Evolutionary conservation across 2,797 vertebrate species (phyloP), one percentile per base, ranked within the genome.

Genomic region (Galagoides demidoff): DNA sequence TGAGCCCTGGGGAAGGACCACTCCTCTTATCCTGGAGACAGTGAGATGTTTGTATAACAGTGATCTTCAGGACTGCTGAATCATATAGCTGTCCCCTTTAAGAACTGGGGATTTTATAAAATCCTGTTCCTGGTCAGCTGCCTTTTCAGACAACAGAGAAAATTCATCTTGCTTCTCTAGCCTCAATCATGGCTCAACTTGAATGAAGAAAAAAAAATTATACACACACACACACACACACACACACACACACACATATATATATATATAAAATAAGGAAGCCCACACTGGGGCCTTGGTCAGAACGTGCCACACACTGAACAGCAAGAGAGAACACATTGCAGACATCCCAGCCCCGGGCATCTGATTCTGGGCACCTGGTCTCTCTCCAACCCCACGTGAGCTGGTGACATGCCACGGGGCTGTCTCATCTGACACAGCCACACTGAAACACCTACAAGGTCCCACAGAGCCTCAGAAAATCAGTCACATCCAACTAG

Each of bases 201-300:
- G 31, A 78, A 37, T 4, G 22, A 39, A 43, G 39, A 82, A 59
- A 68, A 9, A 11, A 27, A 64, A 59, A n/a, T n/a, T 39, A 39
- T 39, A 39, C 5, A 39, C 5, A 39, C 5, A 39, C 4, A n/a
- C n/a, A 43, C 7, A 43, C 7, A 43, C 5, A 43, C 39, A 43
- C 5, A 39, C 39, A 43, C 39, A 43, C 68, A 23, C 3, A 57
- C 22, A 59, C n/a, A 49, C 12, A 49, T 0, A 49, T 0, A 49
- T 2, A 49, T 49, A 49, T 12, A 49, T 49, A 9, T 34, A 34
- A 59, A 45, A 7, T 12, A 37, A 76, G 70, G 37, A 57, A 70
- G 20, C 7, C 29, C 3, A 0, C 23, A 12, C 10, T 0, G 39
- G 13, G 19, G 2, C 19, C 19, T 57, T 37, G 1, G 0, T 25